Evolutionary conservation across 2,888 invertebrate genomes (phyloP).

Genomic region (Seira ritae): DNA sequence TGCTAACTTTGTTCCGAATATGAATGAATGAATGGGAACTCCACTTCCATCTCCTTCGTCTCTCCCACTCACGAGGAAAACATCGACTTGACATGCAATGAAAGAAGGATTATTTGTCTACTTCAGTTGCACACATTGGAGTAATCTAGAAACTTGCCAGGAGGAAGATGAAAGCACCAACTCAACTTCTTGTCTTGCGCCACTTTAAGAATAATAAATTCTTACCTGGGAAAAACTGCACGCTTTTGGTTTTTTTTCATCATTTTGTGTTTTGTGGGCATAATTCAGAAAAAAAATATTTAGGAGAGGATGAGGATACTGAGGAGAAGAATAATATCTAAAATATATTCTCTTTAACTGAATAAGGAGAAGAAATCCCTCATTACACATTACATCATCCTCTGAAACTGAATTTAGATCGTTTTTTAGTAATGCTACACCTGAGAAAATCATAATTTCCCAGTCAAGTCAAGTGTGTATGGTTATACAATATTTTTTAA

Average conservation of each 20-base stretch:
- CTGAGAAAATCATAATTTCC: background rate
- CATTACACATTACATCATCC: conserved; percentile 33
- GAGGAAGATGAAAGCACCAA: background rate
- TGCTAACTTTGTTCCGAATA: too few species aligned
- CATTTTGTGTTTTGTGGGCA: background rate
- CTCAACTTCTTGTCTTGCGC: background rate
- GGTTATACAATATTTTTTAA: background rate
- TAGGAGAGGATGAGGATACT: background rate
- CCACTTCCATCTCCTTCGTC: too few species aligned
- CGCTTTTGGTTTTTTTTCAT: background rate
- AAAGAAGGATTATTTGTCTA: background rate
- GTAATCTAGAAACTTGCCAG: background rate
- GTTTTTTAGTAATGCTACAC: conserved; percentile 18
- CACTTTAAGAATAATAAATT: background rate
- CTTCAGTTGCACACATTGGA: background rate
- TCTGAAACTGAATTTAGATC: conserved; percentile 16
- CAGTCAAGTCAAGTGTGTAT: too few species aligned
- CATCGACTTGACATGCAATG: conserved; percentile 7
- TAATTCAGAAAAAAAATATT: conserved; percentile 13
- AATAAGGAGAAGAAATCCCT: too few species aligned
- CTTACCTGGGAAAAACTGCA: background rate
- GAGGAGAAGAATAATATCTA: background rate
- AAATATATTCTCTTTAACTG: too few species aligned
- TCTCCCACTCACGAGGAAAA: background rate
- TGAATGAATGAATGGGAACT: too few species aligned